Base-by-base conservation (phyloP, 1,140 invertebrate species). In the Drosophila repletoides region DNA sequence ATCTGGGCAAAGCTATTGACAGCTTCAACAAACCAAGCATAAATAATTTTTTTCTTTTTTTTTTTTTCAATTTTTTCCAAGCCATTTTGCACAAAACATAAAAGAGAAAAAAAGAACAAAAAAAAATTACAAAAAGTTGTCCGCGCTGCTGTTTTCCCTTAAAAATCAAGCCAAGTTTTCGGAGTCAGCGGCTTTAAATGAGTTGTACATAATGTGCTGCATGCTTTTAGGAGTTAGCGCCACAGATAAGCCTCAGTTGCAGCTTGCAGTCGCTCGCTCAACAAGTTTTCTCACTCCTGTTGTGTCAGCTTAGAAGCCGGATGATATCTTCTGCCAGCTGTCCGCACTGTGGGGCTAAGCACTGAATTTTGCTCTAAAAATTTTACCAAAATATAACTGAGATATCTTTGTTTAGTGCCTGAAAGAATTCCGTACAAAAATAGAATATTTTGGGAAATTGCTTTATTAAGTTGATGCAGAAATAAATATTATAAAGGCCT, bases 41-140 rank as follows among this genome's bases (percentile, higher is more conserved):
- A 84, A 83, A 83, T 83, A 84, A 84, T 63, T 68, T 68, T 59
- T 10, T 12, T 17, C 7, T 21, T 48, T 33, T 33, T 33, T 21
- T 33, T 22, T 31, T 77, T 79, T 83, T 83, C 79, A 84, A 84
- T 83, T 79, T 84, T 72, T 83, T 83, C 79, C 77, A 74, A 64
- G 74, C 77, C 72, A 83, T 83, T 83, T 83, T 83, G 70, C 79
- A 83, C 63, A 38, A 29, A 41, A 21, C 36, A 17, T 10, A 12
- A 29, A 15, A 41, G 22, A n/a, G n/a, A n/a, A n/a, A n/a, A n/a
- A n/a, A 41, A 17, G 60, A 59, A 69, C 46, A 48, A 46, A 63
- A 76, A 9, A 56, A 24, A 71, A 74, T 86, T 71, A 74, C 65
- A 67, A 79, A 83, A 83, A 83, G 77, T 83, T 77, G 60, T 73